phyloP scores from a whole-genome alignment of 2,113 vertebrate species.

The Rhynchomys soricoides region DNA sequence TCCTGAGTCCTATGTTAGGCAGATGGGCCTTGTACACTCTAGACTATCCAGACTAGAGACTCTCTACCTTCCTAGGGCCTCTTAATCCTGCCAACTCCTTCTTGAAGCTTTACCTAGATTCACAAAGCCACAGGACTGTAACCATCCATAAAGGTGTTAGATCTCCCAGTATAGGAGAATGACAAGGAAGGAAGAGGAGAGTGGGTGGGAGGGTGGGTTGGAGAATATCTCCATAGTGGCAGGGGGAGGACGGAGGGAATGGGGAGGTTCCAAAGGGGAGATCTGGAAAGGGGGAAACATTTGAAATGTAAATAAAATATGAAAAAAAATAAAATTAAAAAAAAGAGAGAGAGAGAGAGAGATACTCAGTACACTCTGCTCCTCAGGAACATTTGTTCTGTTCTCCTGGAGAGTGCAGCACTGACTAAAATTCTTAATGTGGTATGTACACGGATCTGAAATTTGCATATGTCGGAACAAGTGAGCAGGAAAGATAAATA shows the following conservation, averaged over 20 bases:
- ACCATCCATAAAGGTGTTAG: too few relatives aligned
- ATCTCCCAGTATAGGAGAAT: too few relatives aligned
- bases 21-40: background rate
- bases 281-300: too few relatives aligned
- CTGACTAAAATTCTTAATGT: background rate
- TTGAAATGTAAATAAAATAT: too few relatives aligned
- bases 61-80: background rate
- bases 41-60: background rate
- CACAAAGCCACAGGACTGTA: background rate
- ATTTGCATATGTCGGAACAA: background rate
- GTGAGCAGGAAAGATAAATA: background rate
- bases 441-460: background rate
- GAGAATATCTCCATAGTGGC: too few relatives aligned
- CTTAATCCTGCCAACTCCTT: background rate
- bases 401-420: background rate
- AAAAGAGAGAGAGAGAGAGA: too few relatives aligned
- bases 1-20: fast-evolving
- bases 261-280: too few relatives aligned
- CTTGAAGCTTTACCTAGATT: background rate
- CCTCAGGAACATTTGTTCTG: background rate
- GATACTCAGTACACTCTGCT: fast-evolving
- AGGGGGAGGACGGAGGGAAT: too few relatives aligned
- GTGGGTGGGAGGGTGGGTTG: too few relatives aligned
- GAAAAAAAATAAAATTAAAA: too few relatives aligned
- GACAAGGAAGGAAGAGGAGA: too few relatives aligned